phyloP scores from a whole-genome alignment of 2,888 invertebrate genomes.

The Acleris cristana region DNA sequence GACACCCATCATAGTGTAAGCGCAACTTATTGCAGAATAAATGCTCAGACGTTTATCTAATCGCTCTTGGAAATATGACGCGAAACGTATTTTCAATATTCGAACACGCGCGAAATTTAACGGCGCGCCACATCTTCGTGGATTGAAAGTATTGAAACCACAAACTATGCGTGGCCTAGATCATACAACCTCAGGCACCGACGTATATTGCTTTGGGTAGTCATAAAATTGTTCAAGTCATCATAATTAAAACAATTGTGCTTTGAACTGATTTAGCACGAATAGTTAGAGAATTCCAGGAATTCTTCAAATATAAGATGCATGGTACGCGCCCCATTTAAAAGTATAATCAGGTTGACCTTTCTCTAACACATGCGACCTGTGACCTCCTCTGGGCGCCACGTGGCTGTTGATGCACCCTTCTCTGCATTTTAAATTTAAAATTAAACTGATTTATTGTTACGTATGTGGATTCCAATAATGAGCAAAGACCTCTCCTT shows the following conservation, averaged over 20 bases:
- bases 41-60: background rate
- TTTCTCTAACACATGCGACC: conserved; percentile 62
- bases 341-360: conserved; percentile 56
- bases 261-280: conserved; percentile 8
- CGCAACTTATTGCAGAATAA: background rate
- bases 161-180: too few relatives aligned
- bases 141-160: too few relatives aligned
- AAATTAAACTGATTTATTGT: background rate
- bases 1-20: conserved; percentile 48
- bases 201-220: too few relatives aligned
- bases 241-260: too few relatives aligned
- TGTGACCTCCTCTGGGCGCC: conserved; percentile 63
- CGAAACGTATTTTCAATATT: too few relatives aligned
- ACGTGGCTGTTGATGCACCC: conserved; percentile 58
- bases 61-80: too few relatives aligned
- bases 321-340: conserved; percentile 53
- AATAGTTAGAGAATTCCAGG: conserved; percentile 43
- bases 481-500: too few relatives aligned
- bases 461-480: too few relatives aligned
- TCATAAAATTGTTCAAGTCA: too few relatives aligned
- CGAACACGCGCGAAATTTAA: too few relatives aligned
- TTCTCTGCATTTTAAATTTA: conserved; percentile 36
- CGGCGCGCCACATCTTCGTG: background rate
- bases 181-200: too few relatives aligned
- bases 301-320: conserved; percentile 48